phyloP scores from a whole-genome alignment of 2,797 vertebrate species.

The Schizothorax lantsangensis region DNA sequence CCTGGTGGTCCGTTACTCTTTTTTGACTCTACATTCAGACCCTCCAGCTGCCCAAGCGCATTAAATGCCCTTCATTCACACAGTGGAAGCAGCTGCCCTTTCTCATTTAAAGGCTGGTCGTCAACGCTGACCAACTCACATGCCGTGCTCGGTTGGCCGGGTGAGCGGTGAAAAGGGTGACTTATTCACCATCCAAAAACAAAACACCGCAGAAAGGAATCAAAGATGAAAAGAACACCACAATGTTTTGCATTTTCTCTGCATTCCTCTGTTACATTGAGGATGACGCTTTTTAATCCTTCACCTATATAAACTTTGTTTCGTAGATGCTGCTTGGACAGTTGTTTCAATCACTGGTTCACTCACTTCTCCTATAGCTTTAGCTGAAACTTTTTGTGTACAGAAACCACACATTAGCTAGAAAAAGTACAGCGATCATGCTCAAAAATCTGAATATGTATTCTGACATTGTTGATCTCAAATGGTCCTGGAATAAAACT shows the following conservation, averaged over 20 bases:
- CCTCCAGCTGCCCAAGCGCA: constrained; percentile 72
- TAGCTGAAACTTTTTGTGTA: not conserved
- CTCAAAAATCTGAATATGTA: not conserved
- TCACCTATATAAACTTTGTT: not conserved
- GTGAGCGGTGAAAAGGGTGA: constrained; percentile 42
- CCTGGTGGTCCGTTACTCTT: constrained; percentile 44
- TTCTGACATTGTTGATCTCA: not conserved
- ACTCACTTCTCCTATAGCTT: not conserved
- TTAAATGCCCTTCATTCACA: constrained; percentile 66
- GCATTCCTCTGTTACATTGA: constrained; percentile 11
- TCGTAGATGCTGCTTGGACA: constrained; percentile 16
- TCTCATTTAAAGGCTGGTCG: constrained; percentile 51
- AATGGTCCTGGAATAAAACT: not conserved
- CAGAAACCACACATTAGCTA: not conserved
- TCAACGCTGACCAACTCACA: constrained; percentile 37
- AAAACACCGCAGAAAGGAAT: constrained; percentile 25
- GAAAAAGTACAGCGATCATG: not conserved
- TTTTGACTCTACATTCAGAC: constrained; percentile 67
- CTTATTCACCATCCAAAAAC: constrained; percentile 44
- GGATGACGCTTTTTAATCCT: not conserved
- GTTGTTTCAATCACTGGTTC: not conserved
- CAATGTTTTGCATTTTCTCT: constrained; percentile 14
- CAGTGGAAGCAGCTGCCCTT: constrained; percentile 55
- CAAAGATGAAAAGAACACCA: not conserved
- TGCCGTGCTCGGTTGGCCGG: constrained; percentile 10